Conservation (phyloP, 2,113 vertebrate genomes). For the Alethe castanea region DNA sequence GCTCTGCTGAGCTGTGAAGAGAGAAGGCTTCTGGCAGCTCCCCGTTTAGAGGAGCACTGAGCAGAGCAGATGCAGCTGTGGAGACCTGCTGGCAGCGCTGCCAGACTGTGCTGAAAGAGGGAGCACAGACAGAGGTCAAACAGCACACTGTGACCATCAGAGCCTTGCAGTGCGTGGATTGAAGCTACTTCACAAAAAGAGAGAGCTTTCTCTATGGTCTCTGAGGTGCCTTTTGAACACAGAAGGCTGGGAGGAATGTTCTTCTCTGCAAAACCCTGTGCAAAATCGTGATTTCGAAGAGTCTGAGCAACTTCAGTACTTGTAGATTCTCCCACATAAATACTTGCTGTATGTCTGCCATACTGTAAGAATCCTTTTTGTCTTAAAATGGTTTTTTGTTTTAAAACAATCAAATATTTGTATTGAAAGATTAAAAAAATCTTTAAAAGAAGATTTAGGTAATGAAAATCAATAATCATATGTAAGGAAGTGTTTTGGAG, state of each 20-base stretch:
- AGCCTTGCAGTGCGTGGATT: not conserved
- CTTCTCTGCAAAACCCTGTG: not conserved
- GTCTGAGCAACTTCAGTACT: not conserved
- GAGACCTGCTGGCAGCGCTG: not conserved
- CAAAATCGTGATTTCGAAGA: not conserved
- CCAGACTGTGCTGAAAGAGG: not conserved
- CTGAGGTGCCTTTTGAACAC: not conserved
- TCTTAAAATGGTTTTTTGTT: not conserved
- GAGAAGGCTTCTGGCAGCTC: not conserved
- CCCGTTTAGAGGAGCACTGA: accelerated
- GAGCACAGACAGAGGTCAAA: not conserved
- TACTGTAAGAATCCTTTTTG: not conserved
- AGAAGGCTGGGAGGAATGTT: not conserved
- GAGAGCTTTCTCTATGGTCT: not conserved
- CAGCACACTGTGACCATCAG: not conserved
- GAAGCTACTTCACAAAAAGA: not conserved
- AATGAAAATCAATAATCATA: not conserved
- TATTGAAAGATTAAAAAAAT: not conserved
- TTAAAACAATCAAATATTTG: not conserved
- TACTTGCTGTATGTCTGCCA: not conserved
- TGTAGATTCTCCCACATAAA: not conserved
- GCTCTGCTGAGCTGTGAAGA: not conserved
- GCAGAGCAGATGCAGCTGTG: not conserved
- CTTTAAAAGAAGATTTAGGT: not conserved
- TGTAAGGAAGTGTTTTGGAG: not conserved